Evolutionary conservation across 2,113 vertebrate species (phyloP).

Genomic region (Gopherus flavomarginatus): DNA sequence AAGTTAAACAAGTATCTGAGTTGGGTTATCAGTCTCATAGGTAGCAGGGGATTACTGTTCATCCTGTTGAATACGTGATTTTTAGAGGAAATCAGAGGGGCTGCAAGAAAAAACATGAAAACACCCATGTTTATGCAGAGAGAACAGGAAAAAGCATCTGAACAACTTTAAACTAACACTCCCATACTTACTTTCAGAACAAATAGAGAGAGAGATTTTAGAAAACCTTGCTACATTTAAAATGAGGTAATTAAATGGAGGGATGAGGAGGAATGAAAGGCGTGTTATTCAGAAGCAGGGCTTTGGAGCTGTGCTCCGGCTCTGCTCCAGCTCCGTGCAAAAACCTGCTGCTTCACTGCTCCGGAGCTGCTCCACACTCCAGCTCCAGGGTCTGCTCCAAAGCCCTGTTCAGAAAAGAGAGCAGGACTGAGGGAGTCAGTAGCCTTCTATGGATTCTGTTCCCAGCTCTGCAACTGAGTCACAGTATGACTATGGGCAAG

Average conservation of each 20-base stretch:
- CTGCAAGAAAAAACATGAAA: background rate
- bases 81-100: constrained; percentile 10
- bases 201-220: background rate
- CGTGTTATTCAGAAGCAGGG: background rate
- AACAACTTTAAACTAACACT: background rate
- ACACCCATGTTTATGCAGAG: background rate
- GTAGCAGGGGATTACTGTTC: constrained; percentile 1
- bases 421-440: background rate
- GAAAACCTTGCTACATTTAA: background rate
- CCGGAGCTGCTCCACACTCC: too few relatives aligned
- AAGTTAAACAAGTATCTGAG: accelerated
- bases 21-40: background rate
- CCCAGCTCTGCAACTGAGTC: background rate
- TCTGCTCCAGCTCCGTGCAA: too few relatives aligned
- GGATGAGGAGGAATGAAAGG: background rate
- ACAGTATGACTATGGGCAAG: background rate
- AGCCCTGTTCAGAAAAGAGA: background rate
- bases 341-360: too few relatives aligned
- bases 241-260: background rate
- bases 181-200: background rate
- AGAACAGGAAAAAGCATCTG: background rate
- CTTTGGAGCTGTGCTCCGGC: too few relatives aligned
- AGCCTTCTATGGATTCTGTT: background rate
- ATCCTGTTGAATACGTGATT: background rate
- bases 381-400: too few relatives aligned